Base-by-base conservation (phyloP, 2,113 vertebrate genomes). In the Anhinga anhinga region DNA sequence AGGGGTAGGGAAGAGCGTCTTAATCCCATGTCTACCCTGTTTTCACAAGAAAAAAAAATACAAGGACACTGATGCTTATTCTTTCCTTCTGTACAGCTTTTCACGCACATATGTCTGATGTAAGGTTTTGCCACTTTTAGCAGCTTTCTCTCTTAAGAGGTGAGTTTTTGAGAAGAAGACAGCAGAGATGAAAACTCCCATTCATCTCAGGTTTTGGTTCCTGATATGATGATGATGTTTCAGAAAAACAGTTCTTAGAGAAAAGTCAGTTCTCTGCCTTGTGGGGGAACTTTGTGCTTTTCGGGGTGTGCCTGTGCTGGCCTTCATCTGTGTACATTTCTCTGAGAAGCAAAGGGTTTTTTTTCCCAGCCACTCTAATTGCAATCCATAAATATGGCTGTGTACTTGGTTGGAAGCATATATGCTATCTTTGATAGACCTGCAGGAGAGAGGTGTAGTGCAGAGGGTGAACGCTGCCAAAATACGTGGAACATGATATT, bases 381-480 rank as follows among this genome's bases (percentile, higher is more conserved):
- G 70, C 18, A 27, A 49, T 69, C 69, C 5, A 8, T 86, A 50
- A 70, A 34, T 32, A 10, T 4, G 16, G 38, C 66, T 47, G 78
- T 25, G 30, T 58, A 15, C 50, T 77, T 2, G 0, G 20, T 73
- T 20, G 38, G 87, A 92, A 72, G 83, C 42, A 20, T n/a, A 34
- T 66, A 34, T 85, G 66, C 80, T 92, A 25, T 71, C 83, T 93
- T 40, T 47, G 44, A 15, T 29, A 59, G 88, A 63, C 7, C 34
- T 95, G 73, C 78, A 84, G 50, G 62, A 96, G 78, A 77, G 74
- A 90, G 88, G 65, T 69, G 42, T 67, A 94, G 69, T 70, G 73
- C 25, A 10, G 13, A 61, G 65, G 53, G 50, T 65, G 59, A 40
- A 4, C 5, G 3, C 23, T 94, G 94, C 97, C 95, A 97, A 89